Base-by-base conservation (phyloP, 2,797 vertebrate genomes). In the Gorsachius magnificus region DNA sequence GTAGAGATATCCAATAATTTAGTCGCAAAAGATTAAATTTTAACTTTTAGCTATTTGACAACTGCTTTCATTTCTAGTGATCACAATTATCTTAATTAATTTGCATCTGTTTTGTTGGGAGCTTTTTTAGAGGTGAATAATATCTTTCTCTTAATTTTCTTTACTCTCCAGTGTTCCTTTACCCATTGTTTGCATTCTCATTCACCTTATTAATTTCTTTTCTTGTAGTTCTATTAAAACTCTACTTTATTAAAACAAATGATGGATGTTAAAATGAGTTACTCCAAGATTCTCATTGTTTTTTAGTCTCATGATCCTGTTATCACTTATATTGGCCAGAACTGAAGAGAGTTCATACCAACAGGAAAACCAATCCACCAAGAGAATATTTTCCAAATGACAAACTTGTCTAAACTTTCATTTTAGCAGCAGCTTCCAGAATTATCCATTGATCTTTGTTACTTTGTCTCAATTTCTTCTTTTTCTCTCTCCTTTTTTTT, bases 51-150 rank as follows among this genome's bases (percentile, higher is more conserved):
- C 2, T 76, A 8, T 50, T 83, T 87, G 18, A 51, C 13, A 74
- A 43, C 6, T 43, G 6, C 5, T 74, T 82, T 80, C 1, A 25
- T 58, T 79, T 79, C 26, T 66, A 85, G 29, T 28, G 6, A 41
- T 50, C 5, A 31, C 3, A 81, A 66, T 43, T 70, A 74, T 41
- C 35, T 48, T 70, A 74, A 50, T 38, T 60, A 70, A 56, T 53
- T 71, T 9, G 1, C 1, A 87, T 57, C 24, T 61, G 2, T 7
- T 82, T 72, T 10, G 1, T 7, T 18, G 5, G 5, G 6, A 0
- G 0, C 1, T 36, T 64, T 72, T 65, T 77, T n/a, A 69, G 12
- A 45, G 3, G 4, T 31, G 13, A 72, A 68, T 18, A 36, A 22
- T 25, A 84, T 36, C 72, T 84, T 83, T 69, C 6, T 71, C 14